Conservation (phyloP, 2,113 vertebrate genomes). For the Scomber japonicus region DNA sequence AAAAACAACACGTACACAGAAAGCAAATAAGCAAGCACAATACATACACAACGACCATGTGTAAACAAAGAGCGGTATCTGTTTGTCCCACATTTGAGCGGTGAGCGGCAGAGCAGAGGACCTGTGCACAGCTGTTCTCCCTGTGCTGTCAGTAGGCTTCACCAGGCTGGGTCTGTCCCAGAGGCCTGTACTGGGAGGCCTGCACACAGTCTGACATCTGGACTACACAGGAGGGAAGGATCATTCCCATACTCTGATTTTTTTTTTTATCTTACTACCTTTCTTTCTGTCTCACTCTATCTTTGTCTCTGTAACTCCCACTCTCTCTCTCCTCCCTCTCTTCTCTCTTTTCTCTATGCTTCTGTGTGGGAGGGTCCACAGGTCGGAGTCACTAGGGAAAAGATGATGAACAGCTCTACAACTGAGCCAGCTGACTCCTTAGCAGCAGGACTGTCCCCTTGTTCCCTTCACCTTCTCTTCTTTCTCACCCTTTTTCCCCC, state of each 20-base stretch:
- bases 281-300: constrained; percentile 57
- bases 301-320: constrained; percentile 60
- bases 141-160: constrained; percentile 78
- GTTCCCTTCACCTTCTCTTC: constrained; percentile 48
- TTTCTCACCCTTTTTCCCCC: neutral
- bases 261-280: constrained; percentile 50
- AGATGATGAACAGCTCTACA: constrained; percentile 82
- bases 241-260: constrained; percentile 48
- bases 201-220: constrained; percentile 80
- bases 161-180: constrained; percentile 78
- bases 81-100: constrained; percentile 80
- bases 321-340: constrained; percentile 39
- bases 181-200: constrained; percentile 77
- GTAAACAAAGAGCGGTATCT: constrained; percentile 76
- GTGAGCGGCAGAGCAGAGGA: constrained; percentile 68
- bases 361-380: constrained; percentile 42
- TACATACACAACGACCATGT: constrained; percentile 63
- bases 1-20: constrained; percentile 72
- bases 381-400: constrained; percentile 76
- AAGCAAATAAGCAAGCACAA: constrained; percentile 73
- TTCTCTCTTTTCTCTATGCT: constrained; percentile 29
- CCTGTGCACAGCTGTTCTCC: constrained; percentile 82
- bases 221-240: constrained; percentile 75
- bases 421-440: constrained; percentile 80
- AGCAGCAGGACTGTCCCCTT: constrained; percentile 64